Evolutionary conservation across 2,797 vertebrate species (phyloP).

Genomic region (Malurus splendens): DNA sequence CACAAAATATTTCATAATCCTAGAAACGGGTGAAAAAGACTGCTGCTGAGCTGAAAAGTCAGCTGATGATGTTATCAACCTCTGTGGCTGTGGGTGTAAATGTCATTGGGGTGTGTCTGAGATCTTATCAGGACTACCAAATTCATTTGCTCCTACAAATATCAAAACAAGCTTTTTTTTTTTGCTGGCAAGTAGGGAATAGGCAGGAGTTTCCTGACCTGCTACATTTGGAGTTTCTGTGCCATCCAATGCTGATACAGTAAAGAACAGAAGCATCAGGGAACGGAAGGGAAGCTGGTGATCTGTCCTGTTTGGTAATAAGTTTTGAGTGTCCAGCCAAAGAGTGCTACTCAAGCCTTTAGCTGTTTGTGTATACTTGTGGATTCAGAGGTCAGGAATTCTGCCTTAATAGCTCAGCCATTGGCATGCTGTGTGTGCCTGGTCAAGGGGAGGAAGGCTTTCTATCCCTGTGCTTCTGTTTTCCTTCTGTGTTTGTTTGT

Average conservation of each 20-base stretch:
- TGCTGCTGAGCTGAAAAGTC: conserved; percentile 60
- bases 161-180: conserved; percentile 54
- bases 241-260: not conserved
- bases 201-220: conserved; percentile 15
- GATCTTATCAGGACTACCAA: conserved; percentile 64
- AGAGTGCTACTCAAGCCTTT: not conserved
- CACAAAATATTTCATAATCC: conserved; percentile 73
- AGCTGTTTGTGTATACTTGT: not conserved
- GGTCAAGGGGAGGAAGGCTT: not conserved
- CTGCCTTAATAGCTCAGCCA: not conserved
- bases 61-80: conserved; percentile 69
- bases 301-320: not conserved
- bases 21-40: conserved; percentile 62
- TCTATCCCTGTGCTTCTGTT: not conserved
- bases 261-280: not conserved
- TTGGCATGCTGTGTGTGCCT: not conserved
- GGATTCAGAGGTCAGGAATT: not conserved
- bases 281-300: not conserved
- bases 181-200: conserved; percentile 39
- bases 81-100: conserved; percentile 57
- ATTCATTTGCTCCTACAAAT: conserved; percentile 68
- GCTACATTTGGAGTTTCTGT: conserved; percentile 34
- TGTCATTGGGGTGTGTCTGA: conserved; percentile 60
- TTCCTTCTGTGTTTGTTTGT: not conserved
- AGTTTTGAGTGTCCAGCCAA: not conserved